Evolutionary conservation across 2,113 vertebrate species (phyloP).

Genomic region (Osmerus eperlanus): DNA sequence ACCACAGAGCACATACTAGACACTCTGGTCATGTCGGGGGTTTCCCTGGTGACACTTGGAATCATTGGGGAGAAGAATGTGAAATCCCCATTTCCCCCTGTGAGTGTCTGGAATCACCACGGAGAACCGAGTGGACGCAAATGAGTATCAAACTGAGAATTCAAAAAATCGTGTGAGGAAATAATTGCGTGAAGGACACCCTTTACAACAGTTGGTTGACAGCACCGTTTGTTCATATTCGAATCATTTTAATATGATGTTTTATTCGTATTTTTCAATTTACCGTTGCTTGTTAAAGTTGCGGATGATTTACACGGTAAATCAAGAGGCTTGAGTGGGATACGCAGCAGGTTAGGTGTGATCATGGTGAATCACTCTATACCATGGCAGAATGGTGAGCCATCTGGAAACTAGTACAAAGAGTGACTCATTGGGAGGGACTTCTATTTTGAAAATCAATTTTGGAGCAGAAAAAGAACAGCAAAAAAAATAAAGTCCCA

Average conservation of each 20-base stretch:
- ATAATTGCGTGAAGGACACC: too few relatives aligned
- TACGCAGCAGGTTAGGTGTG: slow-evolving; percentile 57
- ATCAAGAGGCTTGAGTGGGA: slow-evolving; percentile 53
- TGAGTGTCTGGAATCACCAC: slow-evolving; percentile 35
- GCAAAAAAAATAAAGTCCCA: too few relatives aligned
- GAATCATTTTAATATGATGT: too few relatives aligned
- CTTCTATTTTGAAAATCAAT: slow-evolving; percentile 44
- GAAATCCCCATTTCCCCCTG: slow-evolving; percentile 51
- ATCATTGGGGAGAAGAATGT: slow-evolving; percentile 69
- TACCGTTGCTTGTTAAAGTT: too few relatives aligned
- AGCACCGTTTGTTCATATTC: too few relatives aligned
- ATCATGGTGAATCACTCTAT: slow-evolving; percentile 58
- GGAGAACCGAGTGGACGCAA: slow-evolving; percentile 39
- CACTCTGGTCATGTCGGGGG: slow-evolving; percentile 65
- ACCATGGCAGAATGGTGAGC: slow-evolving; percentile 60
- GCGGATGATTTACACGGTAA: slow-evolving; percentile 31
- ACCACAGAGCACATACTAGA: slow-evolving; percentile 67
- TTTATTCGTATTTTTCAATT: too few relatives aligned
- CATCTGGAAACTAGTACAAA: slow-evolving; percentile 55
- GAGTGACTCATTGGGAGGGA: slow-evolving; percentile 46
- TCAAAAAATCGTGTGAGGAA: background rate
- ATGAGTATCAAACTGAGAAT: slow-evolving; percentile 30
- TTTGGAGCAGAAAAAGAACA: too few relatives aligned
- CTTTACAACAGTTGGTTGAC: too few relatives aligned
- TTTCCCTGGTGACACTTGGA: slow-evolving; percentile 65